phyloP scores from a whole-genome alignment of 2,113 vertebrate species.

The Noturus placidus region DNA sequence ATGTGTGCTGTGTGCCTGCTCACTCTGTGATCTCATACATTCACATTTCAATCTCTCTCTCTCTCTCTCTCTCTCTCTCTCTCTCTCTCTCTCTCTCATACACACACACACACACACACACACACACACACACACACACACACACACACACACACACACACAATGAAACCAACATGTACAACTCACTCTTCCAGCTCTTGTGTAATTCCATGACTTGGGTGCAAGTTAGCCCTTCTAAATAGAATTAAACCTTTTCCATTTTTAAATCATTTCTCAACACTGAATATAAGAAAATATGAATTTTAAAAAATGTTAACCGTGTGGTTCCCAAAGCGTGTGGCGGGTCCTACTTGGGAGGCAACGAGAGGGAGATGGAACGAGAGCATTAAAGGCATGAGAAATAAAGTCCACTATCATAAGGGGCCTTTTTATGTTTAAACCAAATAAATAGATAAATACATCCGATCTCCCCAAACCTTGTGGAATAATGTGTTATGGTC shows the following conservation, averaged over 20 bases:
- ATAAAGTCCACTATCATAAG: background rate
- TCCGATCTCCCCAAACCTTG: no score
- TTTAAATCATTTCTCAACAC: background rate
- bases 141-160: constrained; percentile 6
- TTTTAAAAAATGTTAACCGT: background rate
- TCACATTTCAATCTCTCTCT: background rate
- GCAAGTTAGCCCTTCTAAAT: background rate
- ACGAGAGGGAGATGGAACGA: background rate
- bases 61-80: no score
- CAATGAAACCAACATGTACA: background rate
- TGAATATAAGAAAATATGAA: background rate
- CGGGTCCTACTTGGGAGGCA: background rate
- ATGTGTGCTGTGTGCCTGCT: background rate
- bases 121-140: constrained; percentile 3
- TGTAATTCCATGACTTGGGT: background rate
- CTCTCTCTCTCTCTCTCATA: no score
- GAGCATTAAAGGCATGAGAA: background rate
- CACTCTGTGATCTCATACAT: constrained; percentile 11
- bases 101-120: background rate
- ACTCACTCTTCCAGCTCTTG: background rate
- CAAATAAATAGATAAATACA: no score
- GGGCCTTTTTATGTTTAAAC: no score
- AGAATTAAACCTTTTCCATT: background rate
- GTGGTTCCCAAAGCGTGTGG: background rate
- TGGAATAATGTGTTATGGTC: no score